Evolutionary conservation across 2,797 vertebrate genomes (phyloP), one percentile per base, ranked within the genome.

Genomic region (Mus minutoides): DNA sequence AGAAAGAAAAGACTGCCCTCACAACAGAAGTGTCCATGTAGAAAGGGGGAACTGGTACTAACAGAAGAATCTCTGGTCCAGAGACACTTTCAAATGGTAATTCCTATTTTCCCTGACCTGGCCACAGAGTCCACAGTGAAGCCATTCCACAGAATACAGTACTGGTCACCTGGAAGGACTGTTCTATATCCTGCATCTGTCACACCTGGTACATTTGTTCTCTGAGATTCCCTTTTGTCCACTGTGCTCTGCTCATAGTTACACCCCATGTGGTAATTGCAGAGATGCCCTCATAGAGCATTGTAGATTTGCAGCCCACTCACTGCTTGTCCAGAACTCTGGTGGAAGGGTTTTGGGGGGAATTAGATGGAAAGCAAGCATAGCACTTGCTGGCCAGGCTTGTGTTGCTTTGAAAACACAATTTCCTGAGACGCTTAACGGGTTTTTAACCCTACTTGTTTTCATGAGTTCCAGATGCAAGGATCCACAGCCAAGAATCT

Each of bases 381-480:
- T 37, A 77, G 34, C n/a, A 26, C 88, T 92, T 89, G 21, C 17
- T 54, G 69, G 69, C 71, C 17, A 52, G 60, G 2, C 60, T 88
- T 92, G 22, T 34, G 58, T 92, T 88, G 67, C 69, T 88, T 88
- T 88, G 90, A 88, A 94, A 92, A 92, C 34, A 69, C 12, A 83
- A 40, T 88, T 73, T 92, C 46, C 69, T 88, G 69, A 49, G 88
- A 69, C 16, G 21, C 49, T 87, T 71, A 71, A 24, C 34, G 64
- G n/a, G 29, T 29, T 54, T 80, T 88, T n/a, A 54, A 37, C 12
- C 40, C n/a, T 64, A 31, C n/a, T 12, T 82, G 31, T 67, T 76
- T 82, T 21, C 83, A 46, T 56, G 14, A 77, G 60, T 92, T 89
- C 40, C 90, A 78, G 34, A 60, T 60, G 26, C 71, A 77, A 69